Base-by-base conservation (phyloP, 2,113 vertebrate species). In the Willisornis vidua region DNA sequence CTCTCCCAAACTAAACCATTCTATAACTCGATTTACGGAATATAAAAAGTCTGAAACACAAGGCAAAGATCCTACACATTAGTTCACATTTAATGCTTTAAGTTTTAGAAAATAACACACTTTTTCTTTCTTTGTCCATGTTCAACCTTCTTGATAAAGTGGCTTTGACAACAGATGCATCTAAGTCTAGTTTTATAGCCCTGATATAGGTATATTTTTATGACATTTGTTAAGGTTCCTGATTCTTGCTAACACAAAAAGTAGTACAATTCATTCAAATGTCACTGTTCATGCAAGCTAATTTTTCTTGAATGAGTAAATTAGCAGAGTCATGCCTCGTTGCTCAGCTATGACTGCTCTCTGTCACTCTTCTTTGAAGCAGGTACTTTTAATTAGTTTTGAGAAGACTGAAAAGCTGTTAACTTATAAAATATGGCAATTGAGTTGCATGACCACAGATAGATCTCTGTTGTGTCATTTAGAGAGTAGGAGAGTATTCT, bases 11-110 rank as follows among this genome's bases (percentile, higher is more conserved):
- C 5, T 9, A 45, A 78, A 22, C 3, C 1, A 3, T 39, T 63
- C 4, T n/a, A 8, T 0, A 0, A 12, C 8, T 55, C 45, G 10
- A 5, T 26, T 73, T n/a, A 39, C 0, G 1, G 6, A 17, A 58
- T 9, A 58, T 12, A 45, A 76, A 26, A 5, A 29, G 13, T 12
- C 15, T 66, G 19, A 73, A 80, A 61, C 3, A 23, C 12, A 49
- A 2, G 4, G 25, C 14, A 73, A 48, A 22, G 3, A 26, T 37
- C 10, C 13, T 54, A 14, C 4, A 11, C 0, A 3, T 23, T 49
- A 62, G 4, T 49, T 52, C 22, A 41, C 19, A 1, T 33, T 35
- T 37, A 39, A 58, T 41, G 26, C 3, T 82, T 57, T 31, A 10
- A 3, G 37, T 46, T 65, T 48, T 43, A 48, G 16, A 59, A 75